Evolutionary conservation across 2,797 vertebrate genomes (phyloP), one percentile per base, ranked within the genome.

Genomic region (Paramormyrops hopkinsi): DNA sequence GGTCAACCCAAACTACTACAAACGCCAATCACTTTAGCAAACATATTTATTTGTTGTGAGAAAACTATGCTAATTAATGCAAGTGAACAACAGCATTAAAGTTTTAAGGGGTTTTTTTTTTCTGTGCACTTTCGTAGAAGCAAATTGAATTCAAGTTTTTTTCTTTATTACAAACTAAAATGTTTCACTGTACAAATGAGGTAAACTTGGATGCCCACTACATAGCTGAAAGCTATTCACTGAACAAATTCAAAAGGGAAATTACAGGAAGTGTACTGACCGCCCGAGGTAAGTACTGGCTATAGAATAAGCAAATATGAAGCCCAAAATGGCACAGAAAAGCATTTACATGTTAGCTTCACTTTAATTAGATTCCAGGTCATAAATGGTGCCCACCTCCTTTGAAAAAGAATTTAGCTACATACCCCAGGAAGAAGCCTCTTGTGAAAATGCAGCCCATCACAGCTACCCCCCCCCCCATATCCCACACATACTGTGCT

Each of bases 41-140:
- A 95, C 92, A 94, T 94, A 94, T 93, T 90, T 92, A 94, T 96
- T 96, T 94, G 95, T 95, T 96, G 93, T 94, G 91, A 88, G 82
- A 91, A 91, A 92, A 90, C 92, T 93, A 92, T 53, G 29, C 41
- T 12, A 88, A 48, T 50, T 50, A 51, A 84, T 69, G 33, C 17
- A 69, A 93, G 91, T 90, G 89, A 51, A 91, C 6, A 92, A 90
- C 90, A 94, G 94, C 94, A 94, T 95, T 95, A 96, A 88, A 79
- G 22, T 88, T 93, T 93, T 92, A 93, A 94, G 91, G 93, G 92
- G 91, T 92, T 90, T 93, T 88, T 50, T 44, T 54, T 54, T 12
- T 59, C n/a, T 92, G 92, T 92, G 91, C 89, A 90, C 86, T 91
- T 90, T 91, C 90, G 90, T 92, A 90, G 88, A 93, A 93, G 92